A percentile compares a stretch with the other conserved stretches of the same genome.
phyloP scores from a whole-genome alignment of 1,140 invertebrate genomes.

The Nixonia krombeini region DNA sequence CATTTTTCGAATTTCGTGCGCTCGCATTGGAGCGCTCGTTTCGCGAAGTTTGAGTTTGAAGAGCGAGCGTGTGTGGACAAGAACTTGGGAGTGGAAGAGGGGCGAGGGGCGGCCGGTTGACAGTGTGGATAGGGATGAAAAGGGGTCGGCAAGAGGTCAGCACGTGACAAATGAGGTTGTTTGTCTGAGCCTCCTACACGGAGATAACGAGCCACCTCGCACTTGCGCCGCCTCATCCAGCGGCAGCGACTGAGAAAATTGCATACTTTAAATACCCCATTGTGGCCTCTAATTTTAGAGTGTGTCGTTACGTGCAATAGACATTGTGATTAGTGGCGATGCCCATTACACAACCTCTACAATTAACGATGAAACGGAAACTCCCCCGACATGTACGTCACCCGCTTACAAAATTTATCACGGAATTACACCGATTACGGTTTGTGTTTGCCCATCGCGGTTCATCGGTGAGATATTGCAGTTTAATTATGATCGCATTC shows the following conservation, averaged over 20 bases:
- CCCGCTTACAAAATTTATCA: too few relatives aligned
- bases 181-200: slow-evolving; percentile 60
- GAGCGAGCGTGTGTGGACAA: slow-evolving; percentile 30
- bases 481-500: too few relatives aligned
- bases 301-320: slow-evolving; percentile 57
- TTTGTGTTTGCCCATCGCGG: too few relatives aligned
- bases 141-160: slow-evolving; percentile 57
- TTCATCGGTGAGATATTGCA: too few relatives aligned
- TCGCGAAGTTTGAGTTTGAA: slow-evolving; percentile 38
- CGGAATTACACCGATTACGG: too few relatives aligned
- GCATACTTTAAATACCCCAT: slow-evolving; percentile 57
- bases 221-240: slow-evolving; percentile 20
- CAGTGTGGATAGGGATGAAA: slow-evolving; percentile 43
- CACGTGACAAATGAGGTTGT: slow-evolving; percentile 67
- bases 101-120: slow-evolving; percentile 31
- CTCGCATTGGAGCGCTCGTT: slow-evolving; percentile 13
- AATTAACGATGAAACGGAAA: slow-evolving; percentile 15
- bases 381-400: too few relatives aligned
- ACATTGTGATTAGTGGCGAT: slow-evolving; percentile 56
- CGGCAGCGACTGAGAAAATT: slow-evolving; percentile 47
- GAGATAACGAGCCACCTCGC: slow-evolving; percentile 61
- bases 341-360: slow-evolving; percentile 11
- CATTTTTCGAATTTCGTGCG: slow-evolving; percentile 11
- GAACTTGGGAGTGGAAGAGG: too few relatives aligned
- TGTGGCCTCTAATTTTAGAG: slow-evolving; percentile 52